Conservation (phyloP, 2,797 vertebrate species). For the Echeneis naucrates region DNA sequence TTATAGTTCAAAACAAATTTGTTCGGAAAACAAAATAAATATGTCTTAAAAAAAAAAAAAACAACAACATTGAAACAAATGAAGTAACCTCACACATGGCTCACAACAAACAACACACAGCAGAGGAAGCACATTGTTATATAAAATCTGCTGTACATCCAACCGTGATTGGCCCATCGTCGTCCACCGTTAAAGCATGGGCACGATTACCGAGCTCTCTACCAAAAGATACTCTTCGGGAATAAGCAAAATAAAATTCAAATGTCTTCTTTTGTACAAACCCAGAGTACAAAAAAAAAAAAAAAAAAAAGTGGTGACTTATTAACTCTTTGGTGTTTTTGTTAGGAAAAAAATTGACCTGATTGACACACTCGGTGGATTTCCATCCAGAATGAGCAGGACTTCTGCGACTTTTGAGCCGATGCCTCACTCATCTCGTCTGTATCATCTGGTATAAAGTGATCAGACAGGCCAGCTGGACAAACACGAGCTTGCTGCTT, state of each 20-base stretch:
- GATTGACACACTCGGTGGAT: neutral
- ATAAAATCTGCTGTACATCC: neutral
- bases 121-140: neutral
- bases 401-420: conserved; percentile 9
- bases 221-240: neutral
- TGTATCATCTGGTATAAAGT: conserved; percentile 31
- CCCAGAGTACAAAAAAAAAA: too few species aligned
- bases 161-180: neutral
- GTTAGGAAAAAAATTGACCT: neutral
- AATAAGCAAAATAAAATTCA: neutral
- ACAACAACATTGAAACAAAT: neutral
- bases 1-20: neutral
- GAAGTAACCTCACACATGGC: neutral
- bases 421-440: conserved; percentile 25
- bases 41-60: neutral
- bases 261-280: neutral
- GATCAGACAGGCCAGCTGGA: conserved; percentile 32
- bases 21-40: neutral
- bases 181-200: neutral
- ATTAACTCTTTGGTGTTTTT: neutral
- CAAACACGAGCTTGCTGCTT: conserved; percentile 48
- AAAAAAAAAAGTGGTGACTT: neutral
- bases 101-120: neutral
- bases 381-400: conserved; percentile 12
- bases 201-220: neutral